These are phyloP conservation scores for Drosophila neonasuta DNA, from an alignment of 2,888 invertebrate genomes.

Conservation along the genomic window DNA sequence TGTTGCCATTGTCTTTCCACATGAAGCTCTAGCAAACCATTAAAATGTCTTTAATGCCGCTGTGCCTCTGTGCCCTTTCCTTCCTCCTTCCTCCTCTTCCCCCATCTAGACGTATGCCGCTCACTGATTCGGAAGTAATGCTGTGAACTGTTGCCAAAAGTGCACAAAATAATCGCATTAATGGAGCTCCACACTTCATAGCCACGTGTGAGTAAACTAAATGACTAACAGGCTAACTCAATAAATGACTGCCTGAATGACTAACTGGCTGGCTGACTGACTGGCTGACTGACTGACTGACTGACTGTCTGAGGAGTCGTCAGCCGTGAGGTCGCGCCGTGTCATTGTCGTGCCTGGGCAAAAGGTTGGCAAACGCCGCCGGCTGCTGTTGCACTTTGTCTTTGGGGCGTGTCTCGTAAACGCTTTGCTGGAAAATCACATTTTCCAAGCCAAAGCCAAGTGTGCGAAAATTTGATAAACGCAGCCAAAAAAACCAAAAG, in stretches of 20 bases:
- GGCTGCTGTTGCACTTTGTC: conserved; percentile 67
- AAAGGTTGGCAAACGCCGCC: conserved; percentile 64
- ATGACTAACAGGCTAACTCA: conserved; percentile 39
- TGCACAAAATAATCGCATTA: conserved; percentile 79
- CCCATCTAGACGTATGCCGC: conserved; percentile 60
- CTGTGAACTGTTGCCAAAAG: conserved; percentile 76
- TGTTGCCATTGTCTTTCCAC: conserved; percentile 62
- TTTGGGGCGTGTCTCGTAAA: conserved; percentile 61
- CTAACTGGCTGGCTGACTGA: conserved; percentile 33
- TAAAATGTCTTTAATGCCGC: conserved; percentile 71
- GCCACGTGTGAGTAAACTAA: conserved; percentile 66
- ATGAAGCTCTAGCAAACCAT: conserved; percentile 44
- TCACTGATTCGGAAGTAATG: conserved; percentile 80
- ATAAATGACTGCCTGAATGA: conserved; percentile 19
- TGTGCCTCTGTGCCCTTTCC: background rate
- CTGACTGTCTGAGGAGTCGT: conserved; percentile 18
- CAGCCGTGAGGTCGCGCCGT: conserved; percentile 50
- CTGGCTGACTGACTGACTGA: conserved; percentile 26
- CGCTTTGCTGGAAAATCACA: conserved; percentile 58
- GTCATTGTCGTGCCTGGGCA: conserved; percentile 66
- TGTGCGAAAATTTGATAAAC: conserved; percentile 78
- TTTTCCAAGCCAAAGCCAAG: conserved; percentile 58
- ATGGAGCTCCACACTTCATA: conserved; percentile 49
- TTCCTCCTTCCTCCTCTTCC: background rate
- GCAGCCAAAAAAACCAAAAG: conserved; percentile 33